Percentiles rank a stretch among this genome's conserved stretches.
These are phyloP conservation scores for Eulemur rubriventer DNA, from an alignment of 2,797 vertebrate species.

Conservation along the genomic window DNA sequence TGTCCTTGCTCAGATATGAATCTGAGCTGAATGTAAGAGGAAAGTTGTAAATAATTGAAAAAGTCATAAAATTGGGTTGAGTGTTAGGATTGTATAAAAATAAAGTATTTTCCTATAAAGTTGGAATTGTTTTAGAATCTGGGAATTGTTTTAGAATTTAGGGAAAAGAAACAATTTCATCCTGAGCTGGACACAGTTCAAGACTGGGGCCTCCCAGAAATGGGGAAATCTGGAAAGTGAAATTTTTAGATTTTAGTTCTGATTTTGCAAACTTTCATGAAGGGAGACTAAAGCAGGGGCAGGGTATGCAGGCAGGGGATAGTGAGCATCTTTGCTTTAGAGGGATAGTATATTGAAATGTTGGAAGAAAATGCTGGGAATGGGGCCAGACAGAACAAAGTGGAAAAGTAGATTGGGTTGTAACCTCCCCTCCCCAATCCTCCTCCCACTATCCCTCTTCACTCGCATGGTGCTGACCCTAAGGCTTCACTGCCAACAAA, in stretches of 20 bases:
- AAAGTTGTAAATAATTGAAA: conserved; percentile 36
- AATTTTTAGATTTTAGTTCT: neutral
- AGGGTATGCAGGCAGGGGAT: neutral
- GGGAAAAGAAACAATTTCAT: neutral
- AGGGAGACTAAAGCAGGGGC: neutral
- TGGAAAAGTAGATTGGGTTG: neutral
- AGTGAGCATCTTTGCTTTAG: neutral
- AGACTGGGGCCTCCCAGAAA: neutral
- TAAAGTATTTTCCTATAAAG: conserved; percentile 20
- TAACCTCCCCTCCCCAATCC: neutral
- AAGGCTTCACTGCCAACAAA: neutral
- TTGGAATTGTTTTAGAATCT: conserved; percentile 33
- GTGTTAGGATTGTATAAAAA: neutral
- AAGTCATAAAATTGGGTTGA: conserved; percentile 2
- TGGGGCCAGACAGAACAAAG: neutral
- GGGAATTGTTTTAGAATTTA: conserved; percentile 36
- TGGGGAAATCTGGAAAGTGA: neutral
- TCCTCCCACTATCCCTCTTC: neutral
- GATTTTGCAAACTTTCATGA: neutral
- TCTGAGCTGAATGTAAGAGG: neutral
- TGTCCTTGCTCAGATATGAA: neutral
- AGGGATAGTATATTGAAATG: neutral
- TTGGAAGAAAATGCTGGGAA: neutral
- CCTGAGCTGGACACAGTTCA: neutral
- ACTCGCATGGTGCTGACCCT: neutral